Conservation (phyloP, 2,797 vertebrate species). For the Peromyscus attwateri region DNA sequence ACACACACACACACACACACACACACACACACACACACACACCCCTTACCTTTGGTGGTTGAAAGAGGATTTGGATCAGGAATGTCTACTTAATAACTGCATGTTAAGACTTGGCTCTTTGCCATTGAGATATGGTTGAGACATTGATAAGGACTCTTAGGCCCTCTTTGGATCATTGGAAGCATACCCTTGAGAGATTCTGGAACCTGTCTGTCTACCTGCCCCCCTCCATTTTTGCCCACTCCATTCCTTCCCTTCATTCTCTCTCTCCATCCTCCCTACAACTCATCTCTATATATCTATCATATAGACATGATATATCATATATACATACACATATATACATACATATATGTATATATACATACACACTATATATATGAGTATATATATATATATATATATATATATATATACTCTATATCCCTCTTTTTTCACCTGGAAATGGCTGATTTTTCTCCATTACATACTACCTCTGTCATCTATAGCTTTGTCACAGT, state of each 20-base stretch:
- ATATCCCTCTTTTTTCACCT: neutral
- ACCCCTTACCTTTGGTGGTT: neutral
- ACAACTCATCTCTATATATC: neutral
- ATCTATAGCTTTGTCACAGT: neutral
- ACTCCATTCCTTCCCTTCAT: too few species aligned
- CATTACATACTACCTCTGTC: neutral
- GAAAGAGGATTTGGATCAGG: neutral
- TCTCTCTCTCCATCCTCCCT: neutral
- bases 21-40: neutral
- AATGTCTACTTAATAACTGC: neutral
- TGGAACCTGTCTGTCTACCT: neutral
- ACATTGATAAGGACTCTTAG: neutral
- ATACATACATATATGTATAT: too few species aligned
- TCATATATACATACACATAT: too few species aligned
- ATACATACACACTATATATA: too few species aligned
- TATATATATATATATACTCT: too few species aligned
- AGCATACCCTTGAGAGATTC: rapidly evolving
- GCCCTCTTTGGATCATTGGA: neutral
- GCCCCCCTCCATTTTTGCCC: neutral
- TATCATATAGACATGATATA: neutral
- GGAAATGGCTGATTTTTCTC: too few species aligned
- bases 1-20: neutral
- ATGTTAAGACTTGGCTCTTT: neutral
- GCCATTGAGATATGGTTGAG: neutral
- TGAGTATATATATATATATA: too few species aligned